These are phyloP conservation scores for Octomys mimax DNA, from an alignment of 2,797 vertebrate species.

Conservation along the genomic window DNA sequence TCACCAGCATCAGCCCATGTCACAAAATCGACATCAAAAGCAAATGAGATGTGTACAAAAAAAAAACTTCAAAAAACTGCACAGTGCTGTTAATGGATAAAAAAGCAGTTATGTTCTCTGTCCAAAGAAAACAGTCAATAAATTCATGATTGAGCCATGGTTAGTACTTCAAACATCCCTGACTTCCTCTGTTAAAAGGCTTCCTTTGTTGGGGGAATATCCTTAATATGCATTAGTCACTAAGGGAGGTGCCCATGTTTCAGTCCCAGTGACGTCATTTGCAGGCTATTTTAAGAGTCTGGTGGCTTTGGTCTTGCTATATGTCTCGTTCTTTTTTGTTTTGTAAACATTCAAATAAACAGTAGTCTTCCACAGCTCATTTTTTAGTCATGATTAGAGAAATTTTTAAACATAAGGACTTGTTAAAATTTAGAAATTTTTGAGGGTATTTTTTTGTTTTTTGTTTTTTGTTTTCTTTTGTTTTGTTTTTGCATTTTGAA, in stretches of 20 bases:
- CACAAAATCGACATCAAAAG: not conserved
- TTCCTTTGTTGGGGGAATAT: not conserved
- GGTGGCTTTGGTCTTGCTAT: not conserved
- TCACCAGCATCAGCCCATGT: not conserved
- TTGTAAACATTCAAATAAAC: not conserved
- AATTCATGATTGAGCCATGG: not conserved
- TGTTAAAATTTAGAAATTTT: not conserved
- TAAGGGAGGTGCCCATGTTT: not conserved
- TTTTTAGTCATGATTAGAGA: not conserved
- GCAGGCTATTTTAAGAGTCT: not conserved
- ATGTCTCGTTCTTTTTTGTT: not conserved
- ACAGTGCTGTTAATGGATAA: not conserved
- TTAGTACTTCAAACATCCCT: not conserved
- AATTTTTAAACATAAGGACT: not conserved
- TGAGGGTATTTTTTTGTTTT: not conserved
- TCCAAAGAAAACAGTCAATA: constrained; percentile 54
- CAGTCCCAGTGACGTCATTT: not conserved
- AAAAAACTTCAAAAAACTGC: not conserved
- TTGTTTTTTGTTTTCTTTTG: too few relatives aligned
- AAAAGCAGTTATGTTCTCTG: not conserved
- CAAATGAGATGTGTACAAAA: not conserved
- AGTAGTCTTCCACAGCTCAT: not conserved
- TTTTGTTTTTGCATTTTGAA: too few relatives aligned
- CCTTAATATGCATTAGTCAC: not conserved
- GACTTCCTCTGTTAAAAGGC: not conserved